phyloP scores from a whole-genome alignment of 2,797 vertebrate genomes.

The Centropyge bicolor region DNA sequence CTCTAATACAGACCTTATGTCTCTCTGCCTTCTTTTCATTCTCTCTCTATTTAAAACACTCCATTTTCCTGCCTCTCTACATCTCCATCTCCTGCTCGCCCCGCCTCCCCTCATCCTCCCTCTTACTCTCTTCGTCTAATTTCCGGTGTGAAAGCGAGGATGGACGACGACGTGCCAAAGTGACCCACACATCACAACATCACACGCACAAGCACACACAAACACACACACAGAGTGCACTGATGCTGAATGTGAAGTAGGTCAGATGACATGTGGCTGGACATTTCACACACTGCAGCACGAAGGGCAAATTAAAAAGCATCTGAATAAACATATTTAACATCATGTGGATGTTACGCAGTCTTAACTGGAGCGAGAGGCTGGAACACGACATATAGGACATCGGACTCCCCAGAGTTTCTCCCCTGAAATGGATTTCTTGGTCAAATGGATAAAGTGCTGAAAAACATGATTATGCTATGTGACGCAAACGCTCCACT shows the following conservation, averaged over 20 bases:
- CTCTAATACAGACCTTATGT: conserved; percentile 4
- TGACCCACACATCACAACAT: conserved; percentile 33
- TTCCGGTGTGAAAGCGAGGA: conserved; percentile 51
- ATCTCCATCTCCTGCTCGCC: conserved; percentile 12
- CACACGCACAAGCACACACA: conserved; percentile 14
- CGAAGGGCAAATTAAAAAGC: conserved; percentile 29
- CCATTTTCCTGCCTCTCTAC: conserved; percentile 24
- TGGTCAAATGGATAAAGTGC: conserved; percentile 25
- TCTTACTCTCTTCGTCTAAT: conserved; percentile 33
- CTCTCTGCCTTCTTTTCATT: conserved; percentile 27
- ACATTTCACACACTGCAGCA: conserved; percentile 21
- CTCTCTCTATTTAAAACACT: conserved; percentile 17
- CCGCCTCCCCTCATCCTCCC: background rate
- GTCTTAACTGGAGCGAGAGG: conserved; percentile 22
- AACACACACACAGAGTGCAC: conserved; percentile 4
- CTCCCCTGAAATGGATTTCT: conserved; percentile 1
- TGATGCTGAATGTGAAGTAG: conserved; percentile 58
- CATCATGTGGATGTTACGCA: background rate
- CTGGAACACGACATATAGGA: conserved; percentile 1
- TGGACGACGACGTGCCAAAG: conserved; percentile 24
- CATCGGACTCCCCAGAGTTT: conserved; percentile 8
- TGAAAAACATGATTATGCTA: conserved; percentile 35
- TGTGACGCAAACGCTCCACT: background rate
- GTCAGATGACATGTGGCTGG: conserved; percentile 51
- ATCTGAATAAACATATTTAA: conserved; percentile 42